phyloP scores from a whole-genome alignment of 2,797 vertebrate species.

The Hoplostethus atlanticus region DNA sequence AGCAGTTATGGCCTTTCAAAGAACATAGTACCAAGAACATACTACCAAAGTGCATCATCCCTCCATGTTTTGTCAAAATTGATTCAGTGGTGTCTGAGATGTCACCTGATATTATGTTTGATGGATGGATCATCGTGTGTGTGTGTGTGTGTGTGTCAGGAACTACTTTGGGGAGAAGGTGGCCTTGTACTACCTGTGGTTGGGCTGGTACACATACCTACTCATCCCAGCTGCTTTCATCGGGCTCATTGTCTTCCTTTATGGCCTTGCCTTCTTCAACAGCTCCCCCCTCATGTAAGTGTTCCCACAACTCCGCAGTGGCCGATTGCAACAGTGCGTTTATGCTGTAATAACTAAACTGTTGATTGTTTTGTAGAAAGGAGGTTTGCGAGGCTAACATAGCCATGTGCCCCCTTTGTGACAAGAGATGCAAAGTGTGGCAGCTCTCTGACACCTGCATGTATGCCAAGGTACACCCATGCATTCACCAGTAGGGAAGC shows the following conservation, averaged over 20 bases:
- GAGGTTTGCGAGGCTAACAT: conserved; percentile 90
- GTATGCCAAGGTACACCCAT: conserved; percentile 89
- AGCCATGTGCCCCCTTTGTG: conserved; percentile 93
- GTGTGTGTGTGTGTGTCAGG: conserved; percentile 75
- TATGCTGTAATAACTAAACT: background rate
- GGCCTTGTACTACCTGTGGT: conserved; percentile 95
- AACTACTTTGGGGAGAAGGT: conserved; percentile 96
- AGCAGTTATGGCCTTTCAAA: too few species aligned
- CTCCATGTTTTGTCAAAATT: too few species aligned
- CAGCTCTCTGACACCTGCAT: conserved; percentile 91
- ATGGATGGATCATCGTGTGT: background rate
- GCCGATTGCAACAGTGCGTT: background rate
- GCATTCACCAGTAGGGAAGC: background rate
- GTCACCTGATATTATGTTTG: too few species aligned
- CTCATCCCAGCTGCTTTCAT: conserved; percentile 85
- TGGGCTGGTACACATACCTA: conserved; percentile 94
- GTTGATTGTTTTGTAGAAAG: conserved; percentile 81
- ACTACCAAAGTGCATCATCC: too few species aligned
- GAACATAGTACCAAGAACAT: too few species aligned
- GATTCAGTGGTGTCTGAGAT: too few species aligned
- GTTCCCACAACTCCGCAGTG: background rate
- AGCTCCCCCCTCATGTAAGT: conserved; percentile 92
- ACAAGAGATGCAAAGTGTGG: conserved; percentile 90
- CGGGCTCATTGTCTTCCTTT: conserved; percentile 87
- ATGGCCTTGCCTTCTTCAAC: conserved; percentile 86